Evolutionary conservation across 92 coral and sea anemone species (phyloP).

Genomic region (Galaxea fascicularis): DNA sequence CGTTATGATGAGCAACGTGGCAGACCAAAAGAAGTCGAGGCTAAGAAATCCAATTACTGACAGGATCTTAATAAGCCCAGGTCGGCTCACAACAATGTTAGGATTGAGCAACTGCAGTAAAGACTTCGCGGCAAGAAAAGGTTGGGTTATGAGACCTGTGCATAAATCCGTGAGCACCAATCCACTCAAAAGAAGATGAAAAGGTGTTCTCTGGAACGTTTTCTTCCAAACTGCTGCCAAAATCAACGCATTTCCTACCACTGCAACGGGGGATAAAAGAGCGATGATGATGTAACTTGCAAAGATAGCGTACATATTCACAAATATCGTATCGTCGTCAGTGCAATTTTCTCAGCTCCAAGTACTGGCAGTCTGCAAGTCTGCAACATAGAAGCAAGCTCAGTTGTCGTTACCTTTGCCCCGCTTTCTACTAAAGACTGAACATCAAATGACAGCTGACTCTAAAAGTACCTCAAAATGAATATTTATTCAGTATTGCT

Average conservation of each 20-base stretch:
- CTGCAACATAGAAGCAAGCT: too few species aligned
- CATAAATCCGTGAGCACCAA: conserved; percentile 1
- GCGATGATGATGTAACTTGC: not conserved
- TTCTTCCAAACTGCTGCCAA: conserved; percentile 8
- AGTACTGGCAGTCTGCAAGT: too few species aligned
- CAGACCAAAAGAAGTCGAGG: not conserved
- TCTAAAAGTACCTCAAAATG: too few species aligned
- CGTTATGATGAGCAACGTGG: not conserved
- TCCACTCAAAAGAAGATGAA: not conserved
- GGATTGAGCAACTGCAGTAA: not conserved
- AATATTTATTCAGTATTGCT: too few species aligned
- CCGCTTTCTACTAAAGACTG: too few species aligned
- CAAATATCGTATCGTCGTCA: too few species aligned
- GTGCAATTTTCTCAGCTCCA: too few species aligned
- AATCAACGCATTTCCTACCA: conserved; percentile 6
- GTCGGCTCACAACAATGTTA: not conserved
- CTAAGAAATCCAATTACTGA: not conserved
- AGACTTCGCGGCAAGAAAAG: not conserved
- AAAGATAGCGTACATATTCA: too few species aligned
- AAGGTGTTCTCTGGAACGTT: not conserved
- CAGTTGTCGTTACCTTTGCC: too few species aligned
- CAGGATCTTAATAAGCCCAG: not conserved
- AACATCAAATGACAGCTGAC: too few species aligned
- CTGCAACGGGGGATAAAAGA: conserved; percentile 9
- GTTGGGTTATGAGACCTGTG: not conserved